Base-by-base conservation (phyloP, 2,888 invertebrate species). In the Smittia aterrima region DNA sequence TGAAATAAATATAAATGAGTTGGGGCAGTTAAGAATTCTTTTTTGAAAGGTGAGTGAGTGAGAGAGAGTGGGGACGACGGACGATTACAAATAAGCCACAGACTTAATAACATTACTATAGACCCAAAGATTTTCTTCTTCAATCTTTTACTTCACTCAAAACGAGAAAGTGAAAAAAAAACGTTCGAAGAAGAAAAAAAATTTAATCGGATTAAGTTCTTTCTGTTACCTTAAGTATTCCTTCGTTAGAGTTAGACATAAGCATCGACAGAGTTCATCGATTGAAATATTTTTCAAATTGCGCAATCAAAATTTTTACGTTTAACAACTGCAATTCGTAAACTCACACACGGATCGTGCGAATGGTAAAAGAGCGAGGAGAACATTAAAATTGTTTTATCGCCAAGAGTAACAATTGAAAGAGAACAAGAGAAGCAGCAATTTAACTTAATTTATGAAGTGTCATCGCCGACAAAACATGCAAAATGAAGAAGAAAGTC, bases 51-150 rank as follows among this genome's bases (percentile, higher is more conserved):
- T 58, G 3, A 58, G 18, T 6, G 58, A 16, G 47, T 16, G 47
- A 16, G 47, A 22, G 58, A 58, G 58, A 58, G 22, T 13, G 22
- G 16, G 27, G 20, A 64, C 24, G 13, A 7, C 64, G 20, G 47
- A 18, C 41, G 70, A 70, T 70, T 70, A 53, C 70, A 70, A 70
- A 70, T 70, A 70, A 70, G 70, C 70, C 70, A 70, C 70, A 70
- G 47, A 58, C 70, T 70, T 70, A 70, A 70, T 54, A 54, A 20
- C 54, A 27, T 47, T 20, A 40, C 41, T 41, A 64, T 64, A 9
- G 25, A 9, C 16, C 25, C 7, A 13, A 25, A 27, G 22, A 64
- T 22, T 64, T n/a, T 64, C 9, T 22, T 20, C 16, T 64, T 22
- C 24, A n/a, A 13, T 24, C 24, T 24, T 64, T 25, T 24, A 3